Percentiles rank a stretch among this genome's conserved stretches.
phyloP scores from a whole-genome alignment of 2,113 vertebrate species.

The Pelobates fuscus region DNA sequence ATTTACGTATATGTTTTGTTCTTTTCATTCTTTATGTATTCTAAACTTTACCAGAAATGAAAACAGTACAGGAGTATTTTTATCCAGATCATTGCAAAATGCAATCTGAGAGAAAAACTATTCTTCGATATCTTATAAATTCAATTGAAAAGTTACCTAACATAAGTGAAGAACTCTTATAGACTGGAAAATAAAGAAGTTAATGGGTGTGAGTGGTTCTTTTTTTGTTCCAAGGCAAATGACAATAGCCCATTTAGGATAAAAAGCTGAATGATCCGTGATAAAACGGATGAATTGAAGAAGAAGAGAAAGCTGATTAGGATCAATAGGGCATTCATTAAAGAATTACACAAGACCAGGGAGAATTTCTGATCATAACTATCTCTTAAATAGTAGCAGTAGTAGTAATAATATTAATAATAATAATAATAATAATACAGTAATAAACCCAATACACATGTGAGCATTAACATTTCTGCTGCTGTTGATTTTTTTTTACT shows the following conservation, averaged over 20 bases:
- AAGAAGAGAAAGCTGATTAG: background rate
- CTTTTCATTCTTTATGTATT: no score
- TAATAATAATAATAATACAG: background rate
- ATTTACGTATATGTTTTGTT: no score
- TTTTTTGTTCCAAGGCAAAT: background rate
- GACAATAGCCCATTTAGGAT: conserved; percentile 1
- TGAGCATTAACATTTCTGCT: no score
- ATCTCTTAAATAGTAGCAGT: background rate
- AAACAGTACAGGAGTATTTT: background rate
- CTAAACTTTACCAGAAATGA: no score
- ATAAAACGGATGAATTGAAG: background rate
- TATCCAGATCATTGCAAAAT: background rate
- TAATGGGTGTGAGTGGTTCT: background rate
- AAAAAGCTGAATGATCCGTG: conserved; percentile 1
- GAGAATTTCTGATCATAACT: background rate
- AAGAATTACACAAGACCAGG: background rate
- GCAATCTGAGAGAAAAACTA: background rate
- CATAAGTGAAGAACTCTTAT: background rate
- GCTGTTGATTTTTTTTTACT: no score
- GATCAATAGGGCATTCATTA: conserved; percentile 7
- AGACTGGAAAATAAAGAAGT: background rate
- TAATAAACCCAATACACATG: background rate
- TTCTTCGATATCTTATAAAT: background rate
- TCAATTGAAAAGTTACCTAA: background rate
- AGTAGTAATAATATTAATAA: no score